phyloP scores from a whole-genome alignment of 2,888 invertebrate genomes.

The Plagodis dolabraria region DNA sequence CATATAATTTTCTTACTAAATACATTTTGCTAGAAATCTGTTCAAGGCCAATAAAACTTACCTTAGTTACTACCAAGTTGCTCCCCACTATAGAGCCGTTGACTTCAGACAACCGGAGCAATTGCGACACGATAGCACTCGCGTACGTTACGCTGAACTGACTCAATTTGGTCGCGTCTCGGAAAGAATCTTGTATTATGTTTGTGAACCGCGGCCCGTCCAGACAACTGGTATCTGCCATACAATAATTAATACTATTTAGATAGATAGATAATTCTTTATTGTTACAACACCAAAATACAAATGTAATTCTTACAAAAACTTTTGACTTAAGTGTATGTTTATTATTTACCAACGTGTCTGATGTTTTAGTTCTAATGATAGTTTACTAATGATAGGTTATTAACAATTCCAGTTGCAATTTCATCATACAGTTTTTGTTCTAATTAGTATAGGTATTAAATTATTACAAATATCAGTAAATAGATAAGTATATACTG shows the following conservation, averaged over 20 bases:
- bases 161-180: conserved; percentile 13
- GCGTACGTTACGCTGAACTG: conserved; percentile 4
- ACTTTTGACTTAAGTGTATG: too few species aligned
- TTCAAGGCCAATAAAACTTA: conserved; percentile 8
- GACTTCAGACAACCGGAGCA: conserved; percentile 27
- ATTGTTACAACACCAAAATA: too few species aligned
- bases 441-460: too few species aligned
- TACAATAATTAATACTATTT: too few species aligned
- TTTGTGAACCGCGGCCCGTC: conserved; percentile 22
- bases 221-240: conserved; percentile 5
- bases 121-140: conserved; percentile 27
- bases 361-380: background rate
- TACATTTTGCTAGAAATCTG: too few species aligned
- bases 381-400: background rate
- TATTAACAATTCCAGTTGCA: background rate
- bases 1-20: too few species aligned
- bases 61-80: conserved; percentile 31
- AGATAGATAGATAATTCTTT: too few species aligned
- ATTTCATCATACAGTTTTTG: too few species aligned
- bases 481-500: too few species aligned
- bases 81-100: conserved; percentile 24
- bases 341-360: background rate
- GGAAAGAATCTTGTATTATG: conserved; percentile 30
- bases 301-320: too few species aligned
- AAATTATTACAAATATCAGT: too few species aligned